A percentile compares a stretch with the other conserved stretches of the same genome.
phyloP scores from a whole-genome alignment of 2,888 invertebrate species.

The Sesia apiformis region DNA sequence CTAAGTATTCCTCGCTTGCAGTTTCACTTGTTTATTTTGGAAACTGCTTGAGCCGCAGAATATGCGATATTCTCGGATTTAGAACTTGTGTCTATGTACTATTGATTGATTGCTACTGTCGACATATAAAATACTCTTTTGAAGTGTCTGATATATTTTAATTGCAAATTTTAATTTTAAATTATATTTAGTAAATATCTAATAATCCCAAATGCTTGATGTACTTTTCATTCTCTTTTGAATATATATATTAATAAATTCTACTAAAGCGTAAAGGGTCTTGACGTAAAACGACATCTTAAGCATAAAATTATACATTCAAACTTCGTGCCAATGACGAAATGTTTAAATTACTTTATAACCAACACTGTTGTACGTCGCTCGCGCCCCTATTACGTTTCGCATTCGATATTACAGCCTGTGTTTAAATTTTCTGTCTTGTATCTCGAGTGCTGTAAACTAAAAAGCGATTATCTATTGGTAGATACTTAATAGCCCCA shows the following conservation, averaged over 20 bases:
- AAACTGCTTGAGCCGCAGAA: slow-evolving; percentile 35
- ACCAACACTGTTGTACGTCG: too few relatives aligned
- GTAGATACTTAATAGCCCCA: slow-evolving; percentile 50
- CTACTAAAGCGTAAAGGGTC: background rate
- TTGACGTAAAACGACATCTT: slow-evolving; percentile 1
- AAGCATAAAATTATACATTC: slow-evolving; percentile 5
- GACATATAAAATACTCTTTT: background rate
- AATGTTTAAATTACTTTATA: slow-evolving; percentile 1
- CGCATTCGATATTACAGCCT: too few relatives aligned
- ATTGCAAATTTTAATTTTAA: background rate
- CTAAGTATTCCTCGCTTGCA: slow-evolving; percentile 30
- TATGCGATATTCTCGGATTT: slow-evolving; percentile 15
- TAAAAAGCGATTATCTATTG: background rate
- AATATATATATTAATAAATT: background rate
- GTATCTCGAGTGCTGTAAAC: too few relatives aligned
- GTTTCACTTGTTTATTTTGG: slow-evolving; percentile 44
- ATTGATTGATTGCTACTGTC: background rate
- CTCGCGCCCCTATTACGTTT: too few relatives aligned
- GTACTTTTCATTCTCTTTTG: background rate
- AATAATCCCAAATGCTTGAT: background rate
- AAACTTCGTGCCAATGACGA: slow-evolving; percentile 2
- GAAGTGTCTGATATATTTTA: background rate
- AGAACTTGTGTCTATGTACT: background rate
- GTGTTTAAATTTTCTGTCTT: too few relatives aligned
- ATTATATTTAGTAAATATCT: background rate